Base-by-base conservation (phyloP, 1,140 invertebrate genomes). In the Plectus sambesii region DNA sequence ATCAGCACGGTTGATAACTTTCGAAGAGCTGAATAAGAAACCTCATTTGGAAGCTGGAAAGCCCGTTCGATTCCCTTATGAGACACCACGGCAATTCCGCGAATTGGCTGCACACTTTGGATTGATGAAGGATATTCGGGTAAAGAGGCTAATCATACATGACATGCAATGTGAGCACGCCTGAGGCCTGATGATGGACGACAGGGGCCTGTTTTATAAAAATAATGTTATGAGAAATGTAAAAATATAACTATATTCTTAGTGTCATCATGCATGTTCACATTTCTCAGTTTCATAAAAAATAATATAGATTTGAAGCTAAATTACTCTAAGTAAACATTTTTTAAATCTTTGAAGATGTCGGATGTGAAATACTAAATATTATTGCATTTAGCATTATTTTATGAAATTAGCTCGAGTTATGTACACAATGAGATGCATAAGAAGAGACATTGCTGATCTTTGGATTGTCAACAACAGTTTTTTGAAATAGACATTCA, bases 41-140 rank as follows among this genome's bases (percentile, higher is more conserved):
- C 44, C 41, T 30, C 24, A 46, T 8, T 35, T 41, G 25, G 49
- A 30, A 33, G 25, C 24, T 33, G 35, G 26, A 55, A 20, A n/a
- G 40, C 26, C 20, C 2, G 12, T 12, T 20, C n/a, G 56, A 35
- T 45, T 66, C 1, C 19, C 37, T 2, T 68, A 58, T 26, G 41
- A 43, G 5, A 49, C 60, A 42, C 64, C 61, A 1, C 51, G 66
- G 8, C 58, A 66, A 20, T 69, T 51, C 47, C 27, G 53, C 15
- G 47, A 42, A 12, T 15, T 69, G 12, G 56, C 66, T 4, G 53
- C 54, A 24, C 27, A 52, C 8, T 67, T 67, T 35, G 51, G 50
- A 17, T 39, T 67, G 24, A 67, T 67, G 64, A 47, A 42, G 12
- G 64, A 67, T 40, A 57, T 69, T 15, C 39, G 64, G 12, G 57